Evolutionary conservation across 2,797 vertebrate genomes (phyloP).

Genomic region (Pangasius sanitwongsei): DNA sequence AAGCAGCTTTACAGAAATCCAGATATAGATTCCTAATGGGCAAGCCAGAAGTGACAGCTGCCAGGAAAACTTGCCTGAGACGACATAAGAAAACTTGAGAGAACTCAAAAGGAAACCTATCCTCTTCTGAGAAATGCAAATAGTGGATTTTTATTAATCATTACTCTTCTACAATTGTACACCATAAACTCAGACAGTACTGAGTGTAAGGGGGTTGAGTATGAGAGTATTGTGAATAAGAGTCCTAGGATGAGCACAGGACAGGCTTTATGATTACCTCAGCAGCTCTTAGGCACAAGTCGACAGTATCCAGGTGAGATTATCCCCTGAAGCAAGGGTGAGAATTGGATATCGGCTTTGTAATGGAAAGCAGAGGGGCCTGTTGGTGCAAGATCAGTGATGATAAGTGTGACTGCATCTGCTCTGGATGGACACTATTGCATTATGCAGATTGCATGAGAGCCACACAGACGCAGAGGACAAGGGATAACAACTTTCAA

Average conservation of each 20-base stretch:
- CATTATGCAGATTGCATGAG: slow-evolving; percentile 13
- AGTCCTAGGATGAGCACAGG: neutral
- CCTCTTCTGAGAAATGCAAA: neutral
- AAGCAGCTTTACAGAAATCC: neutral
- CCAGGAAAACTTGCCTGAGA: neutral
- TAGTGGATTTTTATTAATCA: neutral
- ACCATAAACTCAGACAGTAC: slow-evolving; percentile 45
- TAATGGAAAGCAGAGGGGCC: neutral
- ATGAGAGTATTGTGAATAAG: neutral
- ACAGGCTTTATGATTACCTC: neutral
- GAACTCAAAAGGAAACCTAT: neutral
- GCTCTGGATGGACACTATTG: neutral
- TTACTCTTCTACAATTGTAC: neutral
- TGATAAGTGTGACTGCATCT: neutral
- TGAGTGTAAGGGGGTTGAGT: too few relatives aligned
- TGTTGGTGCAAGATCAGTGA: neutral
- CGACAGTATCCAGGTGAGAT: neutral
- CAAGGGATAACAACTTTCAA: neutral
- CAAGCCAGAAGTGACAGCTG: neutral
- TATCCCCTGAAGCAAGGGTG: neutral
- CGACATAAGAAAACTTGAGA: neutral
- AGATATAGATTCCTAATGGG: neutral
- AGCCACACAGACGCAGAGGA: neutral
- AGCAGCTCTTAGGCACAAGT: neutral
- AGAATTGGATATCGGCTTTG: neutral